These are phyloP conservation scores for Karalla daura DNA, from an alignment of 2,797 vertebrate genomes.

Conservation along the genomic window DNA sequence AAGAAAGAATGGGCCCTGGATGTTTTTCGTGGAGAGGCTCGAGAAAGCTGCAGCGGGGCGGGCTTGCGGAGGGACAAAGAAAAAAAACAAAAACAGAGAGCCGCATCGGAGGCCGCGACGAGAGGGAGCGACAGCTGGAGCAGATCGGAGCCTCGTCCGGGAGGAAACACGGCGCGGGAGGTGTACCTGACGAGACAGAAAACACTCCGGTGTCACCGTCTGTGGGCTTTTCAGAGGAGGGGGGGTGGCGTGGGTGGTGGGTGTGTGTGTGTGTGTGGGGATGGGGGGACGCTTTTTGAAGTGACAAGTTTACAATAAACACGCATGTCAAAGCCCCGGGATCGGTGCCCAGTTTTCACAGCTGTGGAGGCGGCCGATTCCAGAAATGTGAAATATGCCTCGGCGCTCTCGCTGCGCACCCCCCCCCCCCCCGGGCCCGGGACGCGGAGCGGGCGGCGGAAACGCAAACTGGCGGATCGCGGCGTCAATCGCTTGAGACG, in stretches of 20 bases:
- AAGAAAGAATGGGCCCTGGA: constrained; percentile 57
- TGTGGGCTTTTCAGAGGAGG: constrained; percentile 32
- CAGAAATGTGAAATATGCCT: constrained; percentile 78
- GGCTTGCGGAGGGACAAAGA: constrained; percentile 50
- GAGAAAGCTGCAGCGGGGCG: constrained; percentile 46
- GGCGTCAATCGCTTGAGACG: constrained; percentile 26
- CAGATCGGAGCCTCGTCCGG: too few relatives aligned
- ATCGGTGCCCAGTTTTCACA: constrained; percentile 73
- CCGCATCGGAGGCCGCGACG: constrained; percentile 59
- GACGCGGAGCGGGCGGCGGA: constrained; percentile 66
- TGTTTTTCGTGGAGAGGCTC: constrained; percentile 60
- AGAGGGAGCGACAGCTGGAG: constrained; percentile 62
- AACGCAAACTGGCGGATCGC: constrained; percentile 70
- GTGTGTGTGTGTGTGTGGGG: too few relatives aligned
- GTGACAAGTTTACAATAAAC: constrained; percentile 76
- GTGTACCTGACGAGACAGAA: constrained; percentile 38
- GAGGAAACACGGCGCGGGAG: too few relatives aligned
- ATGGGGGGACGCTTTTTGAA: constrained; percentile 69
- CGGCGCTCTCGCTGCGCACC: constrained; percentile 62
- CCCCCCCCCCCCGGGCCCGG: too few relatives aligned
- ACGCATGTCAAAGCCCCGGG: constrained; percentile 64
- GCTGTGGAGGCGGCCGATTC: constrained; percentile 73
- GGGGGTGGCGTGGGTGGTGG: too few relatives aligned
- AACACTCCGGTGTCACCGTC: constrained; percentile 42
- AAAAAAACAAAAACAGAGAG: constrained; percentile 41